Evolutionary conservation across 2,888 invertebrate species (phyloP).

Genomic region (Lysandra bellargus): DNA sequence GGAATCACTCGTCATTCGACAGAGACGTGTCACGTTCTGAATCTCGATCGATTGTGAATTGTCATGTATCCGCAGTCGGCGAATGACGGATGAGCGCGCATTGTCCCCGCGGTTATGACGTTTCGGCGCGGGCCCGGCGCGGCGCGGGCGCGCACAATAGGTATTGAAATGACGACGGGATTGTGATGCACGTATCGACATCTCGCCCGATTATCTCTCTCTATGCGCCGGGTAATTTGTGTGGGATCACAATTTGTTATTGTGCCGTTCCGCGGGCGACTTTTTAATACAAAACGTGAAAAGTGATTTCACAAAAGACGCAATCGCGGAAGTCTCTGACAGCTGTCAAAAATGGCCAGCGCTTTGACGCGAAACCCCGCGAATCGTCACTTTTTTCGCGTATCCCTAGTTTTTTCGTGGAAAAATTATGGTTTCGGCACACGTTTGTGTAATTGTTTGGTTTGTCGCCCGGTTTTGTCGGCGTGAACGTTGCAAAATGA

Average conservation of each 20-base stretch:
- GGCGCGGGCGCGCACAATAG: constrained; percentile 57
- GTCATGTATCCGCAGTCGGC: constrained; percentile 64
- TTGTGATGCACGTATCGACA: constrained; percentile 67
- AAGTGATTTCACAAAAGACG: constrained; percentile 50
- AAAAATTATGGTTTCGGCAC: constrained; percentile 75
- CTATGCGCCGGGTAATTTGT: constrained; percentile 66
- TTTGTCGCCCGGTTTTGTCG: constrained; percentile 64
- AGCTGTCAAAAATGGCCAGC: constrained; percentile 74
- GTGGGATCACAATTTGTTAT: constrained; percentile 70
- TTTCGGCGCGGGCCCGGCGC: constrained; percentile 49
- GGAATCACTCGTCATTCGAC: constrained; percentile 64
- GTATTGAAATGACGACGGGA: constrained; percentile 65
- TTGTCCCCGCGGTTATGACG: constrained; percentile 58
- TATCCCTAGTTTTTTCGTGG: constrained; percentile 64
- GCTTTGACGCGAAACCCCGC: constrained; percentile 72
- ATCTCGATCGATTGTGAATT: constrained; percentile 69
- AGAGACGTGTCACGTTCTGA: constrained; percentile 63
- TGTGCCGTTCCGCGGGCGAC: constrained; percentile 55
- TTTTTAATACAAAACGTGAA: constrained; percentile 41
- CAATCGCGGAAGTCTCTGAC: constrained; percentile 53
- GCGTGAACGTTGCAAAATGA: constrained; percentile 55
- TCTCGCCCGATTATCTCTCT: constrained; percentile 68
- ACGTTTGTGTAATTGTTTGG: constrained; percentile 79
- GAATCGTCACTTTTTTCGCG: constrained; percentile 63
- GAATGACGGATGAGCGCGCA: constrained; percentile 69